Conservation (phyloP, 2,113 vertebrate species). For the Nycticorax nycticorax region DNA sequence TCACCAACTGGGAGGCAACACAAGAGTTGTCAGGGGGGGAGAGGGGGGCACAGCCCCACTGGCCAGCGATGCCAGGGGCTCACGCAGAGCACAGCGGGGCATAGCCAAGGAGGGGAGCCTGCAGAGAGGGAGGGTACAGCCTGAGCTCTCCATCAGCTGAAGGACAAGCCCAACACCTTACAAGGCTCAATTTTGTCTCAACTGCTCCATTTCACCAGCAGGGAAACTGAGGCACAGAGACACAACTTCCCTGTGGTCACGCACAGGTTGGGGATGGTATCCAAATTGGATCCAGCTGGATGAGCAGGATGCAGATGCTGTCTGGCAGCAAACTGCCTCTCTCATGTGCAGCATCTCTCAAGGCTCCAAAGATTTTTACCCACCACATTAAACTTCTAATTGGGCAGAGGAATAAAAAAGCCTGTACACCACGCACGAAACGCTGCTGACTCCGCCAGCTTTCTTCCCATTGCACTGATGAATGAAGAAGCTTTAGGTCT, state of each 20-base stretch:
- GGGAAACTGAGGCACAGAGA: background rate
- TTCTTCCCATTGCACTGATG: background rate
- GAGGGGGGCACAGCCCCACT: background rate
- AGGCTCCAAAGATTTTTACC: background rate
- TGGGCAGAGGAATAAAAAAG: background rate
- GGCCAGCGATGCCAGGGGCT: fast-evolving
- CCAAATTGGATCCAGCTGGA: background rate
- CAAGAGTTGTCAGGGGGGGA: background rate
- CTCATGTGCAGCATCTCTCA: background rate
- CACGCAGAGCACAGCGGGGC: no score
- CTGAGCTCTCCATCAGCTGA: background rate
- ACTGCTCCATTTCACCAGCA: background rate
- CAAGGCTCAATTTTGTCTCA: background rate
- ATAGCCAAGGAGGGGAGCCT: background rate
- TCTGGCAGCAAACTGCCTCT: background rate
- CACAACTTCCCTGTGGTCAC: background rate
- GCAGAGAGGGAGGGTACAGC: background rate
- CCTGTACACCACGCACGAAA: fast-evolving
- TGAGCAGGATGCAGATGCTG: background rate
- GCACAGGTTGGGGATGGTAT: background rate
- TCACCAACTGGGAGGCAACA: slow-evolving; percentile 75
- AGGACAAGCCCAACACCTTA: background rate
- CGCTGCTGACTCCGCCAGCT: background rate
- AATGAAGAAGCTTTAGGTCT: background rate
- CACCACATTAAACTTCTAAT: background rate